These are phyloP conservation scores for Drosophila cyrtoloma DNA, from an alignment of 2,888 invertebrate species.

Conservation along the genomic window DNA sequence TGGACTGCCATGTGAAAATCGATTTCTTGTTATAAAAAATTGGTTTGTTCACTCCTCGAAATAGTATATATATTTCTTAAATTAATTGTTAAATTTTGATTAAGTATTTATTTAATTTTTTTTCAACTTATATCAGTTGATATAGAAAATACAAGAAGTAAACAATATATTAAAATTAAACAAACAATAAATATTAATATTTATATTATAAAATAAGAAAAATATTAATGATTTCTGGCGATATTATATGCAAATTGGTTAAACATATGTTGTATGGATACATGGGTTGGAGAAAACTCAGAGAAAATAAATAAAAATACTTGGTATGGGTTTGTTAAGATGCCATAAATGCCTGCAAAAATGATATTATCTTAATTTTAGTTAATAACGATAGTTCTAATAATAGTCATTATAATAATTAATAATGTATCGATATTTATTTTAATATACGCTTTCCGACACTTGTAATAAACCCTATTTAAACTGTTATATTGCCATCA, in stretches of 20 bases:
- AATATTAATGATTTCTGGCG: not conserved
- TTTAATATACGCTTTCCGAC: not conserved
- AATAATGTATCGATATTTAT: too few relatives aligned
- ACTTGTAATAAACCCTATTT: not conserved
- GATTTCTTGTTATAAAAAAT: not conserved
- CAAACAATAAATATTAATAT: not conserved
- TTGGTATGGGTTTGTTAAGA: not conserved
- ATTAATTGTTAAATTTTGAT: not conserved
- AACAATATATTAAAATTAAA: not conserved
- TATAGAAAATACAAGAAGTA: not conserved
- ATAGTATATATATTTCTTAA: not conserved
- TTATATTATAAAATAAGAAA: not conserved
- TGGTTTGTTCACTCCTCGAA: not conserved
- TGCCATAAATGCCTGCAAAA: not conserved
- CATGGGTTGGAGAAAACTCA: not conserved
- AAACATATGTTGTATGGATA: not conserved
- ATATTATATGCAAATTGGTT: accelerated
- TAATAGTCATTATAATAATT: not conserved
- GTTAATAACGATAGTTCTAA: not conserved
- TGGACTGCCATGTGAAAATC: not conserved
- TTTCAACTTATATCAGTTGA: not conserved
- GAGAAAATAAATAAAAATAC: not conserved
- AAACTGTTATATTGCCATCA: not conserved
- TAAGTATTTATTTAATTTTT: not conserved
- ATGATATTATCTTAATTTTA: not conserved